These are phyloP conservation scores for Falco rusticolus DNA, from an alignment of 2,797 vertebrate species.

Conservation along the genomic window DNA sequence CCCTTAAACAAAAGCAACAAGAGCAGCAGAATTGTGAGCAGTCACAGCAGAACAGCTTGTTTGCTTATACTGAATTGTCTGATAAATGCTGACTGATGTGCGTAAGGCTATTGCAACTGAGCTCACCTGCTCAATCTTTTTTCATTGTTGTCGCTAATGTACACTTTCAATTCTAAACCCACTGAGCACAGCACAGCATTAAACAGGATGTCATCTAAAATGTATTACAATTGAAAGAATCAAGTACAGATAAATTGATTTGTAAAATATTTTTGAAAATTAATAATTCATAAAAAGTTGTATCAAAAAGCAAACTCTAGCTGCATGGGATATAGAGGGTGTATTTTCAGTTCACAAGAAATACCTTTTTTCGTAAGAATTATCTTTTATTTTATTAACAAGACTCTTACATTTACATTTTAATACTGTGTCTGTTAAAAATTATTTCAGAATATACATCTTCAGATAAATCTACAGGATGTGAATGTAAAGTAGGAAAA, in stretches of 20 bases:
- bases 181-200: background rate
- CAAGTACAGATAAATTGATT: background rate
- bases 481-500: background rate
- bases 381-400: background rate
- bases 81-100: background rate
- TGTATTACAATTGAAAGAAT: background rate
- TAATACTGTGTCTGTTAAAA: background rate
- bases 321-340: background rate
- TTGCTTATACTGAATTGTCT: background rate
- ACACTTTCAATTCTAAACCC: background rate
- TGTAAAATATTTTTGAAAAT: background rate
- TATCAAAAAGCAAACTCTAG: background rate
- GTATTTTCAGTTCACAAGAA: background rate
- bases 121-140: background rate
- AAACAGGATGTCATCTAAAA: background rate
- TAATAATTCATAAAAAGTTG: background rate
- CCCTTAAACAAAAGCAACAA: background rate
- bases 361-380: background rate
- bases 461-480: background rate
- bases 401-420: background rate
- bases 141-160: rapidly evolving
- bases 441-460: background rate
- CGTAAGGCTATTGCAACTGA: background rate
- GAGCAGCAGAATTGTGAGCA: background rate
- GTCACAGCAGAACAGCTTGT: background rate